Evolutionary conservation across 2,113 vertebrate species (phyloP), one percentile per base, ranked within the genome.

Genomic region (Thamnaconus septentrionalis): DNA sequence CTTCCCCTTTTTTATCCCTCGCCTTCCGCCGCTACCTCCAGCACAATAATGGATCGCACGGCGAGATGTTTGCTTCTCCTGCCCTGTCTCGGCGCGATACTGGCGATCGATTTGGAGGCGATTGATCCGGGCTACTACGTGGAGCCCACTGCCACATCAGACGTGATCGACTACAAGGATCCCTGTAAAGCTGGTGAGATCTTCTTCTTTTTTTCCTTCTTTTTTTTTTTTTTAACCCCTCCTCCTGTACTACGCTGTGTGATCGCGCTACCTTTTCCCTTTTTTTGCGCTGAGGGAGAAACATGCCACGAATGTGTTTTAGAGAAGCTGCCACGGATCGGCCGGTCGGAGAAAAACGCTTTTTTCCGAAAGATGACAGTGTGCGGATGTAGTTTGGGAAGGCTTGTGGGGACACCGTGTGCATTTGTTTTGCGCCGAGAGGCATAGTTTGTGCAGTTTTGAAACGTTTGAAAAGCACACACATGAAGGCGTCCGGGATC

Each of bases 141-240:
- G 80, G 91, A 90, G 9, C 57, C 82, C 66, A 45, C 53, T 85
- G 84, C 85, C 85, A 85, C 86, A 83, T 85, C 90, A 83, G 91
- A 92, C 66, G 58, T 64, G 58, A 91, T 91, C 86, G 90, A 92
- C 83, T 92, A 92, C 59, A 92, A 92, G 83, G 91, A 92, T 91
- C 91, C 91, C 73, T 92, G 91, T 70, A 92, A 92, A 91, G 91
- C 91, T 84, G 91, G 91, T 92, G 73, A 90, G 89, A 41, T 66
- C 72, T 57, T 31, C 18, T 41, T 1, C n/a, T 74, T 57, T 41
- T 1, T 31, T 8, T 5, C 3, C 53, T 41, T 6, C 12, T 47
- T 43, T n/a, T 11, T 49, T 31, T 31, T 31, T 74, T 57, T 31
- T 31, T 41, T 1, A n/a, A 6, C 4, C 7, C 53, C 8, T 18